Conservation (phyloP, 2,888 invertebrate species). For the Cinara cedri region DNA sequence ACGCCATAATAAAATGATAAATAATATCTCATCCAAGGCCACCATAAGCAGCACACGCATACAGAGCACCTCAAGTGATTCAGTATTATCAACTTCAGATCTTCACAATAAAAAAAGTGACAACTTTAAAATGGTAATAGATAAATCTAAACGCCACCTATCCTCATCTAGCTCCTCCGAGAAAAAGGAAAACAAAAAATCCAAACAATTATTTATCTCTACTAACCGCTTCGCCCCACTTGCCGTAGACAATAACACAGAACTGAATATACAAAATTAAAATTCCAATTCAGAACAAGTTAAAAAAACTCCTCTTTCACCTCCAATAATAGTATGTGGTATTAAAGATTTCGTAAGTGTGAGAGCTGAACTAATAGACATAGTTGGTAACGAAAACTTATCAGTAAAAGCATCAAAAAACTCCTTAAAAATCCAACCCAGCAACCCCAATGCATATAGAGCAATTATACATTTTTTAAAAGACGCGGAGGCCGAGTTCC, state of each 20-base stretch:
- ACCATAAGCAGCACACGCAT: background rate
- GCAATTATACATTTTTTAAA: constrained; percentile 8
- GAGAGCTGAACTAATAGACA: too few relatives aligned
- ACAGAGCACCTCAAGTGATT: background rate
- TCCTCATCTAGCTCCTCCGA: background rate
- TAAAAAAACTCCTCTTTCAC: too few relatives aligned
- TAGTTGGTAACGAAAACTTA: too few relatives aligned
- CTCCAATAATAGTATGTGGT: too few relatives aligned
- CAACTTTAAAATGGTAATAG: too few relatives aligned
- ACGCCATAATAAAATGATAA: background rate
- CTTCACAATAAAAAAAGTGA: too few relatives aligned
- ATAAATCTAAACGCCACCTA: background rate
- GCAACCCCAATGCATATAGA: constrained; percentile 15
- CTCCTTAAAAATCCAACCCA: constrained; percentile 18
- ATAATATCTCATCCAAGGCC: background rate
- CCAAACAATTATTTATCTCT: background rate
- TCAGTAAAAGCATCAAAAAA: background rate
- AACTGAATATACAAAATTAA: too few relatives aligned
- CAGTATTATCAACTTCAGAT: too few relatives aligned
- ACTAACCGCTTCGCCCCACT: background rate
- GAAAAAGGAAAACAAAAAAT: background rate
- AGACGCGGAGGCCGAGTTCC: constrained; percentile 20
- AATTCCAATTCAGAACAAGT: too few relatives aligned
- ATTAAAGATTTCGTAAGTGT: too few relatives aligned
- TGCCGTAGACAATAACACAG: too few relatives aligned